Evolutionary conservation across 2,113 vertebrate species (phyloP).

Genomic region (Callospermophilus lateralis): DNA sequence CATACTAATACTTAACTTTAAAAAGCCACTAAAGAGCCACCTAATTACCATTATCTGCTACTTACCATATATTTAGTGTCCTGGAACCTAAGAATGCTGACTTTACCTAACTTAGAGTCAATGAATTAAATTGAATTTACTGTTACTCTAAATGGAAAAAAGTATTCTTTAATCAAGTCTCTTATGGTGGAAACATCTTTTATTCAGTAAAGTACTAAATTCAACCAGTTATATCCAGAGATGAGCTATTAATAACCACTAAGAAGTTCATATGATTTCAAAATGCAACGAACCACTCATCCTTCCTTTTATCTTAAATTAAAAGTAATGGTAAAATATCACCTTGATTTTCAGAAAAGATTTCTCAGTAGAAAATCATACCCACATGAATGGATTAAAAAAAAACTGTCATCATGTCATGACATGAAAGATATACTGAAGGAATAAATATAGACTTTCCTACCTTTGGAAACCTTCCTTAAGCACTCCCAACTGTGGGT

Average conservation of each 20-base stretch:
- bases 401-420: background rate
- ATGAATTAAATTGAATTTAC: constrained; percentile 33
- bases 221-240: background rate
- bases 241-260: background rate
- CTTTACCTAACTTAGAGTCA: constrained; percentile 51
- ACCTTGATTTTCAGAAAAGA: constrained; percentile 26
- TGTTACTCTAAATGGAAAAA: background rate
- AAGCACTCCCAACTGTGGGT: background rate
- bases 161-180: background rate
- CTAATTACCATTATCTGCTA: constrained; percentile 12
- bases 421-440: background rate
- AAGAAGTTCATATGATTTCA: constrained; percentile 3
- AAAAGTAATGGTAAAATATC: constrained; percentile 19
- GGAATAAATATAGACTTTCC: background rate
- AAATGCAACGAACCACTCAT: background rate
- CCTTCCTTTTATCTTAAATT: background rate
- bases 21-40: constrained; percentile 30
- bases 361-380: constrained; percentile 43
- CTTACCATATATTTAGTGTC: constrained; percentile 26
- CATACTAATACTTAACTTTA: constrained; percentile 66
- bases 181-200: constrained; percentile 41
- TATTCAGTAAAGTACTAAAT: constrained; percentile 5
- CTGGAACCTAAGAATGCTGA: constrained; percentile 17
- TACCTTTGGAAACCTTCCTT: background rate
- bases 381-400: rapidly evolving